These are phyloP conservation scores for Enteromius unitaeniatus DNA, from an alignment of 2,797 vertebrate genomes.

Conservation along the genomic window DNA sequence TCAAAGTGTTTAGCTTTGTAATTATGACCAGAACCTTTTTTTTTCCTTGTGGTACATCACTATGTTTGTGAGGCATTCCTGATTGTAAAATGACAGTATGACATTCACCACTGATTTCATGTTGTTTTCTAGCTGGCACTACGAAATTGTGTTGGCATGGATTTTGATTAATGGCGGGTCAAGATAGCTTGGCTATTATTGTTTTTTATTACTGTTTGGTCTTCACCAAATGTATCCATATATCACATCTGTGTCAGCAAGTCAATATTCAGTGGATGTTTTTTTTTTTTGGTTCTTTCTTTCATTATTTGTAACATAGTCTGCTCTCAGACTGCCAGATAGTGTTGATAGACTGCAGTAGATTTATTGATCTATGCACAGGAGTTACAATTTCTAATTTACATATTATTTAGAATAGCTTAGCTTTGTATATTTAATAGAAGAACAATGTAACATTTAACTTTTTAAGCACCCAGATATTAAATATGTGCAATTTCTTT, in stretches of 20 bases:
- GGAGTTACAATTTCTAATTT: neutral
- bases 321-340: conserved; percentile 34
- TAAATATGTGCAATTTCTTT: neutral
- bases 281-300: conserved; percentile 34
- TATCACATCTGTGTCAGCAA: conserved; percentile 72
- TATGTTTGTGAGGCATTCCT: conserved; percentile 39
- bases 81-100: conserved; percentile 66
- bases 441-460: neutral
- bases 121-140: conserved; percentile 73
- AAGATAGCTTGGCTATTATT: conserved; percentile 76
- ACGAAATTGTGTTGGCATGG: conserved; percentile 78
- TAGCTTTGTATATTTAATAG: neutral
- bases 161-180: conserved; percentile 75
- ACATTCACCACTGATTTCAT: conserved; percentile 76
- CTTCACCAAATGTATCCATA: conserved; percentile 71
- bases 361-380: conserved; percentile 46
- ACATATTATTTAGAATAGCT: neutral
- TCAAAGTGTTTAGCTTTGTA: conserved; percentile 42
- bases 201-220: conserved; percentile 77
- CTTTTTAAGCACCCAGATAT: neutral
- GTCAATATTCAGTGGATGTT: conserved; percentile 59
- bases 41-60: conserved; percentile 38
- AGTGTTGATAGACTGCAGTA: conserved; percentile 47
- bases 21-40: conserved; percentile 45
- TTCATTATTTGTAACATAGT: conserved; percentile 54